These are phyloP conservation scores for Eulithis testata DNA, from an alignment of 2,888 invertebrate species.

Conservation along the genomic window DNA sequence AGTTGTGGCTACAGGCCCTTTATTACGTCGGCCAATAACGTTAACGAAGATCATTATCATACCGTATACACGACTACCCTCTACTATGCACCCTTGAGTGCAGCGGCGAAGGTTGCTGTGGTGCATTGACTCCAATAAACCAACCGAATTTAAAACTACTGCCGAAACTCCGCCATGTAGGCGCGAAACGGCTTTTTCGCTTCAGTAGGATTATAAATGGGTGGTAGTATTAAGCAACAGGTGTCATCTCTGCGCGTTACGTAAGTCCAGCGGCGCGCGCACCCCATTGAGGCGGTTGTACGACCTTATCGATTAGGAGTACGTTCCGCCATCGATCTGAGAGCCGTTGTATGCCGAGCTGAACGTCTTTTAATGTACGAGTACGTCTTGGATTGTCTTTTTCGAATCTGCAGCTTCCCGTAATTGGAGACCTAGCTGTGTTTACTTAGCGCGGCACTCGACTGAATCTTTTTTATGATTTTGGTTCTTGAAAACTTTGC, in stretches of 20 bases:
- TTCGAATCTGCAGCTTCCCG: constrained; percentile 42
- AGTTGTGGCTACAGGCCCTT: constrained; percentile 45
- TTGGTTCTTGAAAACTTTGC: constrained; percentile 20
- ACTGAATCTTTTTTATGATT: constrained; percentile 35
- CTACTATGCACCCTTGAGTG: constrained; percentile 83
- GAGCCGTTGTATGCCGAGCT: constrained; percentile 59
- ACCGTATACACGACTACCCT: constrained; percentile 55
- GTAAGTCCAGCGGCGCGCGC: constrained; percentile 78
- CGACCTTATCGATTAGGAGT: constrained; percentile 76
- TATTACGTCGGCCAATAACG: constrained; percentile 60
- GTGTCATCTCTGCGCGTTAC: constrained; percentile 77
- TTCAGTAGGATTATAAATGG: constrained; percentile 68
- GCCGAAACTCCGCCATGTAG: constrained; percentile 37
- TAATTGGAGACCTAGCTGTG: constrained; percentile 45
- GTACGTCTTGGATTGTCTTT: constrained; percentile 62
- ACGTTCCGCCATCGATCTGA: constrained; percentile 71
- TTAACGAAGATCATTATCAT: constrained; percentile 80
- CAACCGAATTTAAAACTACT: constrained; percentile 56
- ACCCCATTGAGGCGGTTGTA: constrained; percentile 77
- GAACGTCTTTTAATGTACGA: constrained; percentile 65
- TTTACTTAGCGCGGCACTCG: constrained; percentile 32
- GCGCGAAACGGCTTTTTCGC: constrained; percentile 52
- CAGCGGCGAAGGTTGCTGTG: constrained; percentile 78
- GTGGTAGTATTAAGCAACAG: constrained; percentile 80
- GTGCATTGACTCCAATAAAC: constrained; percentile 77